Conservation (phyloP, 1,140 invertebrate genomes). For the Phymorhynchus buccinoides region DNA sequence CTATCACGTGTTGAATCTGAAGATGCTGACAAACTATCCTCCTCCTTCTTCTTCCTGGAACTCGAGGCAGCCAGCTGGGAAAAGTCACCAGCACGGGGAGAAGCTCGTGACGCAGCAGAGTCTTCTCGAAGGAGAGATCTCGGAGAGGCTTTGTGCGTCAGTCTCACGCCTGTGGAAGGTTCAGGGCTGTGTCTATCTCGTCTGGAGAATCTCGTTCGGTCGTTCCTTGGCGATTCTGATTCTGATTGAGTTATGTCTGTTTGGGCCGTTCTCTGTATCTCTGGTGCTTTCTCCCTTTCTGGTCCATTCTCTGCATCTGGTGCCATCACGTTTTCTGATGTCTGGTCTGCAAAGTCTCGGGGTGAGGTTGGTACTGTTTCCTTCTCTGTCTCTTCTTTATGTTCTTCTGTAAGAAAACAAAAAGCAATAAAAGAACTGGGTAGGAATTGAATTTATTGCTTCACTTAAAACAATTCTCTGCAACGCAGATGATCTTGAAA, state of each 20-base stretch:
- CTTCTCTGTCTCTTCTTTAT: background rate
- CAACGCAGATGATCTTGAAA: no score
- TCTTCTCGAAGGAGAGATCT: background rate
- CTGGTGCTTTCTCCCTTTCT: no score
- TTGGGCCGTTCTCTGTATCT: no score
- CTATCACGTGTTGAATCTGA: background rate
- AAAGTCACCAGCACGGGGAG: background rate
- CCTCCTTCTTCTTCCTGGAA: background rate
- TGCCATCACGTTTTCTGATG: background rate
- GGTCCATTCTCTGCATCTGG: no score
- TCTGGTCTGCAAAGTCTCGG: background rate
- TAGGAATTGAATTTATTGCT: no score
- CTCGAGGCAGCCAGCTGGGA: background rate
- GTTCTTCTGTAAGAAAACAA: no score
- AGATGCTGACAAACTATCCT: background rate
- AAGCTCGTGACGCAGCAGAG: background rate
- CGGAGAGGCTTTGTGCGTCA: background rate
- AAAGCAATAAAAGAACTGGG: no score
- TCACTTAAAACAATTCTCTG: no score
- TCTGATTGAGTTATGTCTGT: no score
- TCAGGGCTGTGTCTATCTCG: background rate
- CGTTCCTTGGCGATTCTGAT: background rate
- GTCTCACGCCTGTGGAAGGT: background rate
- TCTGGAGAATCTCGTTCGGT: background rate
- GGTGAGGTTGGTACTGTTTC: background rate